Evolutionary conservation across 2,888 invertebrate genomes (phyloP).

Genomic region (Hemaris fuciformis): DNA sequence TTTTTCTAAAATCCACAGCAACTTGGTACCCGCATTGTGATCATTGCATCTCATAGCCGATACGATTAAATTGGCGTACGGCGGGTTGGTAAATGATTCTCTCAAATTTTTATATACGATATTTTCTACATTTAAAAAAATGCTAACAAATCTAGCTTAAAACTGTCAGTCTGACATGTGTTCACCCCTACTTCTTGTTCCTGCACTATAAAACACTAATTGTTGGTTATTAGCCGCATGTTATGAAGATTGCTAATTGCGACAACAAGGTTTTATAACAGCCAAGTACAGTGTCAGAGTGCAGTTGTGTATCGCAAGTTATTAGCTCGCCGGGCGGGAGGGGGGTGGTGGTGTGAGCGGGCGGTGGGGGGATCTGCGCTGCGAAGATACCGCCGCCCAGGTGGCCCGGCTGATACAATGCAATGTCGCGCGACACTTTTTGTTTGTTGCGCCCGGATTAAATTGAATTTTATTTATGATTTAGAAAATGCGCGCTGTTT

Average conservation of each 20-base stretch:
- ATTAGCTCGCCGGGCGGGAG: conserved; percentile 12
- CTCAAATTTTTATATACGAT: no score
- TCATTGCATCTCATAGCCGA: no score
- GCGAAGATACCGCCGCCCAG: conserved; percentile 13
- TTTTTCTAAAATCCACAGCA: no score
- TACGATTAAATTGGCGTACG: no score
- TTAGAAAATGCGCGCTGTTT: background rate
- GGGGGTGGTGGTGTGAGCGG: background rate
- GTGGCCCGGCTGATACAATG: conserved; percentile 9
- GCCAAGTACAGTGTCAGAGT: conserved; percentile 12
- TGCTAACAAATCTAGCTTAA: no score
- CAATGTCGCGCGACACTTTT: background rate
- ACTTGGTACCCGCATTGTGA: no score
- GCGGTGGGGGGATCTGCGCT: conserved; percentile 6
- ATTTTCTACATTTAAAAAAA: no score
- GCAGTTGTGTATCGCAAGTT: conserved; percentile 15
- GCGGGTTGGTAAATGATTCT: no score
- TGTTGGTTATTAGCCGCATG: no score
- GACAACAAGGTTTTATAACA: background rate
- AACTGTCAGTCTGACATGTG: no score
- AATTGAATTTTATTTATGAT: conserved; percentile 11
- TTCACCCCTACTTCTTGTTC: no score
- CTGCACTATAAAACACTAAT: no score
- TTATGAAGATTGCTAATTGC: background rate
- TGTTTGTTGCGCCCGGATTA: conserved; percentile 6